Percentiles rank a stretch among this genome's conserved stretches.
phyloP scores from a whole-genome alignment of 2,113 vertebrate species.

The Cryptotis parvus region DNA sequence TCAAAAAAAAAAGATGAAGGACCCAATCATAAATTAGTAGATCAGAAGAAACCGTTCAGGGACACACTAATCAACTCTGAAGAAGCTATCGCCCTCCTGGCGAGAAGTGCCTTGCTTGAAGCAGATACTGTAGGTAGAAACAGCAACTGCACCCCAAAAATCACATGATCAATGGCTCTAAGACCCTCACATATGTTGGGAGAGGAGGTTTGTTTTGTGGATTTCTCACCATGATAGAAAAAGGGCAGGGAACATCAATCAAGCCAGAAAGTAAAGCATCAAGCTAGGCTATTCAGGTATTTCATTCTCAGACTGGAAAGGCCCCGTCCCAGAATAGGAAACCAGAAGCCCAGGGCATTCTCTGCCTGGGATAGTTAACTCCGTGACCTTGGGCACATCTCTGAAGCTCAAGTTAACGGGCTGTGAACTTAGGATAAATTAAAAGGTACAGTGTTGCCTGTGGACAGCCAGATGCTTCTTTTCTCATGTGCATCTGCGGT shows the following conservation, averaged over 20 bases:
- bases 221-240: not conserved
- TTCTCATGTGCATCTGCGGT: slow-evolving; percentile 57
- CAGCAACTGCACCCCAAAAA: not conserved
- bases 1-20: too few relatives aligned
- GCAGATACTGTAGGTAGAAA: not conserved
- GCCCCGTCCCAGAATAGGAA: not conserved
- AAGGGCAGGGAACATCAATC: not conserved
- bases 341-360: not conserved
- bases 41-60: not conserved
- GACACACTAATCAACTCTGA: not conserved
- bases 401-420: slow-evolving; percentile 33
- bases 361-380: slow-evolving; percentile 44
- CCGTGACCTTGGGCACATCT: slow-evolving; percentile 55
- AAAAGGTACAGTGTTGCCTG: slow-evolving; percentile 48
- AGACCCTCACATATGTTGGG: not conserved
- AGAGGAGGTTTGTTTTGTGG: not conserved
- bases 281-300: not conserved
- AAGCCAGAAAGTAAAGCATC: slow-evolving; percentile 25
- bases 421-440: slow-evolving; percentile 67
- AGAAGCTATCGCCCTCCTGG: not conserved
- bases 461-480: slow-evolving; percentile 42
- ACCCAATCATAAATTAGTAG: too few relatives aligned
- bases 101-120: not conserved
- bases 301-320: slow-evolving; percentile 52
- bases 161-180: not conserved